Conservation (phyloP, 2,888 invertebrate genomes). For the Litoditis marina region DNA sequence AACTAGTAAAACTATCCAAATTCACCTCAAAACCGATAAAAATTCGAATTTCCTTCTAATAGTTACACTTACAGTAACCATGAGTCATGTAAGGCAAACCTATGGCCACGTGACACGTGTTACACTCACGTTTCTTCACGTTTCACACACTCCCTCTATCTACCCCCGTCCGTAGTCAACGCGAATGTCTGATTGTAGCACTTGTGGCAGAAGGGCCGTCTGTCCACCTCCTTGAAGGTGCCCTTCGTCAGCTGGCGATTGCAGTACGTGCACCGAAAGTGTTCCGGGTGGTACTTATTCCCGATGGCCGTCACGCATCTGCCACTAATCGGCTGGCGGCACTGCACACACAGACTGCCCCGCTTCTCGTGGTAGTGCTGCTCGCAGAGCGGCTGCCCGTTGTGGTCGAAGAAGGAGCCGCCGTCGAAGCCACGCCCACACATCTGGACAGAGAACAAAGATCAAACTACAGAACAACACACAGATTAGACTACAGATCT, state of each 20-base stretch:
- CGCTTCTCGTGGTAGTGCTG: slow-evolving; percentile 96
- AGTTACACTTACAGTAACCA: no score
- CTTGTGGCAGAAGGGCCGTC: slow-evolving; percentile 94
- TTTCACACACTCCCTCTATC: no score
- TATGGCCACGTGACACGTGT: no score
- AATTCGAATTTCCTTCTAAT: no score
- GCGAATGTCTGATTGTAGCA: slow-evolving; percentile 80
- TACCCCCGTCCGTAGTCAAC: slow-evolving; percentile 37
- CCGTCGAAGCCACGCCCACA: slow-evolving; percentile 93
- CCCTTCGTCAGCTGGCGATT: slow-evolving; percentile 95
- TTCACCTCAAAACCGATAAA: no score
- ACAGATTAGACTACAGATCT: slow-evolving; percentile 5
- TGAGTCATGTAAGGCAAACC: no score
- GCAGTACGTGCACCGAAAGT: slow-evolving; percentile 97
- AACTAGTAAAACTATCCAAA: no score
- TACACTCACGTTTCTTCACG: no score
- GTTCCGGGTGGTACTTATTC: slow-evolving; percentile 97
- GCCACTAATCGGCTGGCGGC: slow-evolving; percentile 59
- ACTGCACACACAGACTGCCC: slow-evolving; percentile 78
- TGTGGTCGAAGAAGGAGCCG: slow-evolving; percentile 97
- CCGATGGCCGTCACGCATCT: slow-evolving; percentile 99
- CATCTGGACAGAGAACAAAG: slow-evolving; percentile 68
- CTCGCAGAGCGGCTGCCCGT: slow-evolving; percentile 95
- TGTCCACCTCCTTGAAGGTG: slow-evolving; percentile 97
- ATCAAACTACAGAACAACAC: no score